Conservation (phyloP, 2,888 invertebrate genomes). For the Geotrupes spiniger region DNA sequence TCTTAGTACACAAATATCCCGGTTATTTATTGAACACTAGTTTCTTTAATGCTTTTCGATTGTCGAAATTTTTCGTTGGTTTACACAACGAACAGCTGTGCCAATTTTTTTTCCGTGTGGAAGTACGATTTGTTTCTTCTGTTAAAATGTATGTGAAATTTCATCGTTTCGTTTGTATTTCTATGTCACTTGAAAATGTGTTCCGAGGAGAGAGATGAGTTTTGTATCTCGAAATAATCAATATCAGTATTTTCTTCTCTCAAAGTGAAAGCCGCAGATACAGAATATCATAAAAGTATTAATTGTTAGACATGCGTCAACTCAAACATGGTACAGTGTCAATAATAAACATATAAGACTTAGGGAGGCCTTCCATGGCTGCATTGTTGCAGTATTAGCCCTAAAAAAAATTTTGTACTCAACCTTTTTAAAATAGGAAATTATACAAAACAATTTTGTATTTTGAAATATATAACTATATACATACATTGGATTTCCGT, state of each 20-base stretch:
- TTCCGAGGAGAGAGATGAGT: no score
- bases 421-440: slow-evolving; percentile 30
- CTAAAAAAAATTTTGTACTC: slow-evolving; percentile 40
- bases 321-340: slow-evolving; percentile 25
- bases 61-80: background rate
- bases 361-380: slow-evolving; percentile 49
- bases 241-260: no score
- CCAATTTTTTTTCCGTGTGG: slow-evolving; percentile 7
- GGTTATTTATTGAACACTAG: slow-evolving; percentile 35
- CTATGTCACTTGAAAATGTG: no score
- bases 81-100: slow-evolving; percentile 12
- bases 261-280: no score
- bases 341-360: slow-evolving; percentile 37
- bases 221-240: no score
- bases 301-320: slow-evolving; percentile 1
- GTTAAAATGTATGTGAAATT: no score
- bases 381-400: slow-evolving; percentile 49
- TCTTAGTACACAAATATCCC: slow-evolving; percentile 28
- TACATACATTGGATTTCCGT: slow-evolving; percentile 9
- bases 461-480: slow-evolving; percentile 24
- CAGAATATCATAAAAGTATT: no score
- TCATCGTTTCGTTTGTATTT: no score
- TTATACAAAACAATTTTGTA: slow-evolving; percentile 34
- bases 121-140: no score
- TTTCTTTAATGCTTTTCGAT: slow-evolving; percentile 19